Percentiles rank a stretch among this genome's conserved stretches.
Evolutionary conservation across 2,888 invertebrate genomes (phyloP).

Genomic region (Alsophila aescularia): DNA sequence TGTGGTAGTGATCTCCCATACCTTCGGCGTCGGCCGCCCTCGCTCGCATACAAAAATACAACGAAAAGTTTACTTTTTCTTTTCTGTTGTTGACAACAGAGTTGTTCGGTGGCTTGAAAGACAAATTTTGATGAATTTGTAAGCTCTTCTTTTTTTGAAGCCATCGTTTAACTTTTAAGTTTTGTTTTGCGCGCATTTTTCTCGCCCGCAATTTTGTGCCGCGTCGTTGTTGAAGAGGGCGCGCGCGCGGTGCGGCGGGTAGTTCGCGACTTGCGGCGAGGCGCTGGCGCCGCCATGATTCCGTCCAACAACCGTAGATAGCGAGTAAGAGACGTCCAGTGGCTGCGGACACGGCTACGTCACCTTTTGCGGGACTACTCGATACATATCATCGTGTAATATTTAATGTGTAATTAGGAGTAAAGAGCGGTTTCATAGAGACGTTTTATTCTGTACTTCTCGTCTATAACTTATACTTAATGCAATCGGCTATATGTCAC

Average conservation of each 20-base stretch:
- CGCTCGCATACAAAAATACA: slow-evolving; percentile 62
- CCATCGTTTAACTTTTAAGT: slow-evolving; percentile 45
- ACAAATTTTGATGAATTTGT: slow-evolving; percentile 42
- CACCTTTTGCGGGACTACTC: slow-evolving; percentile 87
- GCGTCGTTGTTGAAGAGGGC: slow-evolving; percentile 37
- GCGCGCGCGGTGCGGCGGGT: slow-evolving; percentile 3
- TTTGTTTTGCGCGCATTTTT: slow-evolving; percentile 52
- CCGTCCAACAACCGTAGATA: slow-evolving; percentile 85
- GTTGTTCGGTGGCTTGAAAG: slow-evolving; percentile 49
- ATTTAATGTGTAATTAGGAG: slow-evolving; percentile 84
- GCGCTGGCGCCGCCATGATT: slow-evolving; percentile 81
- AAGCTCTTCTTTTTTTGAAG: slow-evolving; percentile 56
- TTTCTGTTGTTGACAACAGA: slow-evolving; percentile 57
- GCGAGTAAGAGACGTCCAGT: slow-evolving; percentile 85
- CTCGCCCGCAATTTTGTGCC: slow-evolving; percentile 45
- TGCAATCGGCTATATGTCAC: slow-evolving; percentile 82
- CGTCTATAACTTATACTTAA: slow-evolving; percentile 74
- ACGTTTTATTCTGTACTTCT: slow-evolving; percentile 82
- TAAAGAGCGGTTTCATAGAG: slow-evolving; percentile 84
- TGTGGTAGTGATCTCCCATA: slow-evolving; percentile 83
- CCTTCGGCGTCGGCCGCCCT: slow-evolving; percentile 75
- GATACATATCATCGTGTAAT: slow-evolving; percentile 89
- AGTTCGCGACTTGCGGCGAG: slow-evolving; percentile 36
- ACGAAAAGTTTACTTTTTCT: slow-evolving; percentile 75
- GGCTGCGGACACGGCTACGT: slow-evolving; percentile 84